These are phyloP conservation scores for Mionectes olivaceus DNA, from an alignment of 2,797 vertebrate genomes.

Conservation along the genomic window DNA sequence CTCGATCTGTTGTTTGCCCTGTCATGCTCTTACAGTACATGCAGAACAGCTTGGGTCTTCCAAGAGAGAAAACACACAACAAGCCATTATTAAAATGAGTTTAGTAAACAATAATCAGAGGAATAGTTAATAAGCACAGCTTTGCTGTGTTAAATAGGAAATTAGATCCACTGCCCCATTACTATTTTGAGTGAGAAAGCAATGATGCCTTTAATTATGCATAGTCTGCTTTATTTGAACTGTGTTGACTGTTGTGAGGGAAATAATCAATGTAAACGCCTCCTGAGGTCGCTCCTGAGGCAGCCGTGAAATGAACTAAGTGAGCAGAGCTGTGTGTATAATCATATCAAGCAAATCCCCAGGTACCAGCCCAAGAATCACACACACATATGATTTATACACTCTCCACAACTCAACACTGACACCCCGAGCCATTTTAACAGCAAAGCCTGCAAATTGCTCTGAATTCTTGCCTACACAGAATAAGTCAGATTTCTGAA, in stretches of 20 bases:
- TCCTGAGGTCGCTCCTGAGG: constrained; percentile 69
- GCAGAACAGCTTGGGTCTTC: not conserved
- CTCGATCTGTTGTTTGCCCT: not conserved
- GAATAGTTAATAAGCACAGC: constrained; percentile 69
- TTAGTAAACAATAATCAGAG: constrained; percentile 71
- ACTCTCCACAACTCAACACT: constrained; percentile 65
- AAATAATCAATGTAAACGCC: constrained; percentile 70
- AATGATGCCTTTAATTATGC: constrained; percentile 75
- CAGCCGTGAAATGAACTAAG: constrained; percentile 69
- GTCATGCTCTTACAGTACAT: fast-evolving
- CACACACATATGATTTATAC: constrained; percentile 58
- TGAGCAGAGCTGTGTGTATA: constrained; percentile 50
- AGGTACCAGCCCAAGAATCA: constrained; percentile 57
- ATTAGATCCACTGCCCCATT: constrained; percentile 71
- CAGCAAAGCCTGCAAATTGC: constrained; percentile 50
- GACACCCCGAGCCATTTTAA: constrained; percentile 67
- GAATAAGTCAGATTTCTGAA: constrained; percentile 2
- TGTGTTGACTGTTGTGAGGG: constrained; percentile 61
- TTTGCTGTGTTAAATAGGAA: constrained; percentile 68
- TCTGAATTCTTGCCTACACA: constrained; percentile 10
- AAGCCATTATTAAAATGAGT: constrained; percentile 58
- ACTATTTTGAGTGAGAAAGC: constrained; percentile 73
- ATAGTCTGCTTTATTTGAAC: constrained; percentile 75
- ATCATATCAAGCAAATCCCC: constrained; percentile 69
- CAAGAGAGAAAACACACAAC: not conserved